Conservation (phyloP, 2,797 vertebrate genomes). For the Halcyon badia region DNA sequence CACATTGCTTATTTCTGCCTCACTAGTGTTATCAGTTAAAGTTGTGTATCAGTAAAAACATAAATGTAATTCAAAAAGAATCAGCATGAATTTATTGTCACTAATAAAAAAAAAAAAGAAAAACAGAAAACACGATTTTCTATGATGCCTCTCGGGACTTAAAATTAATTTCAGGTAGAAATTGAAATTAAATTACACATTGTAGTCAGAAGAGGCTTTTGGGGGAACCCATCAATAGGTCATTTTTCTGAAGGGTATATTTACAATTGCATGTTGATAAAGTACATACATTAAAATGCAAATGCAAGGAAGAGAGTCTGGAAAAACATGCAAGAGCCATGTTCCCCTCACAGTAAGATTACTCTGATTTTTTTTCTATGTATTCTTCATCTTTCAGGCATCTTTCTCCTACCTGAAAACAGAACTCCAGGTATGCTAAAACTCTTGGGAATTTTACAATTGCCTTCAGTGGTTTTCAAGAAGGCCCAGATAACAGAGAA, state of each 20-base stretch:
- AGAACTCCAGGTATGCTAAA: not conserved
- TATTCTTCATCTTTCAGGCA: not conserved
- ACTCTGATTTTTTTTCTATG: not conserved
- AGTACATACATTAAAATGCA: constrained; percentile 21
- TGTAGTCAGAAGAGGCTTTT: constrained; percentile 18
- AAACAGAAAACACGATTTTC: constrained; percentile 33
- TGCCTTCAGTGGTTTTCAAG: not conserved
- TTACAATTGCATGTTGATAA: not conserved
- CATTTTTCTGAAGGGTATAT: constrained; percentile 36
- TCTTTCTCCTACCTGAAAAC: not conserved
- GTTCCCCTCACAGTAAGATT: not conserved
- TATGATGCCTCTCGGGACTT: not conserved
- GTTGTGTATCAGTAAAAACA: constrained; percentile 35
- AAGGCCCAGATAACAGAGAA: not conserved
- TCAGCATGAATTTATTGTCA: constrained; percentile 26
- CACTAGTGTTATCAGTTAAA: constrained; percentile 34
- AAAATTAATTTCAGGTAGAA: constrained; percentile 64
- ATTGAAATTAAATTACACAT: constrained; percentile 62
- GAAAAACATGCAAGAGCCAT: rapidly evolving
- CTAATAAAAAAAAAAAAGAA: not conserved
- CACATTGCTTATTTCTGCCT: constrained; percentile 33
- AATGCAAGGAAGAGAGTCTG: not conserved
- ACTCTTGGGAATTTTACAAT: constrained; percentile 34
- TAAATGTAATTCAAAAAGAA: constrained; percentile 47
- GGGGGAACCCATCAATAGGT: constrained; percentile 14